Evolutionary conservation across 2,888 invertebrate species (phyloP).

Genomic region (Rhopalosiphum nymphaeae): DNA sequence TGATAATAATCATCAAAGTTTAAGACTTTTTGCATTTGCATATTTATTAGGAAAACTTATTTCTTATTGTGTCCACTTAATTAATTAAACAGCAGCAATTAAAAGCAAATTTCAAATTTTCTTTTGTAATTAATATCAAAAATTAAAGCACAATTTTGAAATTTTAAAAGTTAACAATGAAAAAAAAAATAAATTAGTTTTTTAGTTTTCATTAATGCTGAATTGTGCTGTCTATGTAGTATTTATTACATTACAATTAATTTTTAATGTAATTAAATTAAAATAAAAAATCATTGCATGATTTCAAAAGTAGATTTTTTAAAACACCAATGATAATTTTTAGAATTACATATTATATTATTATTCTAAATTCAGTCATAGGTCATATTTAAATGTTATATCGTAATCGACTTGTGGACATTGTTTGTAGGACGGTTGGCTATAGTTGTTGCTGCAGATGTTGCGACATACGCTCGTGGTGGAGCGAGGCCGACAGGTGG

Average conservation of each 20-base stretch:
- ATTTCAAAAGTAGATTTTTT: not conserved
- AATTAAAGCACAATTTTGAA: not conserved
- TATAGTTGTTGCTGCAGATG: slow-evolving; percentile 94
- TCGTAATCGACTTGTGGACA: not conserved
- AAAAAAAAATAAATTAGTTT: not conserved
- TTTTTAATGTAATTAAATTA: too few species aligned
- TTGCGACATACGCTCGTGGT: slow-evolving; percentile 95
- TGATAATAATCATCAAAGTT: not conserved
- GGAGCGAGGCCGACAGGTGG: slow-evolving; percentile 96
- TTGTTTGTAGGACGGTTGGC: slow-evolving; percentile 78
- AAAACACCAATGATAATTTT: not conserved
- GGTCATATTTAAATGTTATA: not conserved
- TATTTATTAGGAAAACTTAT: not conserved
- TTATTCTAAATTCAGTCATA: not conserved
- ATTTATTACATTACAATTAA: too few species aligned
- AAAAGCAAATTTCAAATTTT: not conserved
- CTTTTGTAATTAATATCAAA: not conserved
- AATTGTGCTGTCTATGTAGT: not conserved
- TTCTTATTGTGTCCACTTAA: not conserved
- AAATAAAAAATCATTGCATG: not conserved
- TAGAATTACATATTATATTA: not conserved
- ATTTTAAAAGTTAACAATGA: not conserved
- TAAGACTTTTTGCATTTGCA: not conserved
- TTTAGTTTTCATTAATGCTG: not conserved
- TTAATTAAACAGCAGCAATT: not conserved